Evolutionary conservation across 2,888 invertebrate species (phyloP), one percentile per base, ranked within the genome.

Genomic region (Cryptocephalus primarius): DNA sequence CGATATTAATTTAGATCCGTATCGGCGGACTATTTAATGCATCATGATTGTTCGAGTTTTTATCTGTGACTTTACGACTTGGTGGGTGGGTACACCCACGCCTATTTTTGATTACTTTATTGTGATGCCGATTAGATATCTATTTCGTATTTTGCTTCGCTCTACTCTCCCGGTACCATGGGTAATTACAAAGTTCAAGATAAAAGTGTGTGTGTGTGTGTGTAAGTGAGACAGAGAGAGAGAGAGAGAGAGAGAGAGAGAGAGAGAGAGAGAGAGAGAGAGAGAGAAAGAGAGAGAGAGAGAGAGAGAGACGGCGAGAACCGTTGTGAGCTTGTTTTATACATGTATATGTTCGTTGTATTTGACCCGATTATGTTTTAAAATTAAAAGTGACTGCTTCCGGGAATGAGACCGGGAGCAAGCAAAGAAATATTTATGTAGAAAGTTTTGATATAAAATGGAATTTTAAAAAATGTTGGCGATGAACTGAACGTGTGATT

Each of bases 21-120:
- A 60, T 62, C 62, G 47, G 32, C 31, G 42, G 48, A 51, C 50
- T 56, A 59, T 60, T 57, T 51, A 60, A 60, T 60, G 59, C 59
- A 60, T 59, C 60, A 59, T 56, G 59, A 61, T 59, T 59, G 54
- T 59, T 56, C 52, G 53, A 50, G 53, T 52, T 58, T 56, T 60
- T 61, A 63, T 62, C 61, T 60, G 49, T 48, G 50, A 53, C 53
- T 61, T 62, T 60, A 62, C 56, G 59, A 59, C 52, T 56, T 50
- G 49, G 62, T 65, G 61, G 65, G 65, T 62, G 64, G 62, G 55
- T 56, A 55, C 60, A 55, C 63, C 62, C 61, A 64, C 63, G 63
- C 62, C 64, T 63, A 60, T 60, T 60, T 60, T 60, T 62, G 63
- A 66, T 66, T 65, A 60, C 61, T 65, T 56, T 63, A 65, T 65